A percentile compares a stretch with the other conserved stretches of the same genome.
These are phyloP conservation scores for Drosophila littoralis DNA, from an alignment of 1,140 invertebrate species.

Conservation along the genomic window DNA sequence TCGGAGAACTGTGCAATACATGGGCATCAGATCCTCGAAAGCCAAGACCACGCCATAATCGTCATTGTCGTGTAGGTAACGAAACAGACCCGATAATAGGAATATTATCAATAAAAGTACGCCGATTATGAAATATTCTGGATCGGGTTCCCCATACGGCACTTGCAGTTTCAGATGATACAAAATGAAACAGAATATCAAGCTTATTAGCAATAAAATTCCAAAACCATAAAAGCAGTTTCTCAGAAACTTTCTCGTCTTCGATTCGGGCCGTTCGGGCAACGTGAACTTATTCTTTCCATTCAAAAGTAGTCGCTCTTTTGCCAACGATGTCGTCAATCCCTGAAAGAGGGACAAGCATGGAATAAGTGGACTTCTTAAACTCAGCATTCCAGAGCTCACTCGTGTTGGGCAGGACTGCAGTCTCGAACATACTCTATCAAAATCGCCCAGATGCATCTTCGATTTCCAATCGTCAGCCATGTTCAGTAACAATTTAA, in stretches of 20 bases:
- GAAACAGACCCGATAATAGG: constrained; percentile 15
- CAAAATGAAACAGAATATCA: constrained; percentile 10
- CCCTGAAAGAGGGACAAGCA: constrained; percentile 27
- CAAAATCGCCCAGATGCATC: background rate
- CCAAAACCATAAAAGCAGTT: constrained; percentile 40
- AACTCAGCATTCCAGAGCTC: background rate
- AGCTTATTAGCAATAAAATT: constrained; percentile 9
- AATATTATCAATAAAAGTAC: constrained; percentile 16
- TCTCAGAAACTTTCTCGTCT: background rate
- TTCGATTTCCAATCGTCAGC: background rate
- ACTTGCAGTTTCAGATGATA: background rate
- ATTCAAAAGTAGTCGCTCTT: constrained; percentile 7
- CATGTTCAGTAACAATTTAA: background rate
- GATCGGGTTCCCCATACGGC: background rate
- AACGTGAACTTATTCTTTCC: constrained; percentile 45
- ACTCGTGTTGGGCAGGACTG: constrained; percentile 8
- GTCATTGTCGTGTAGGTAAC: constrained; percentile 29
- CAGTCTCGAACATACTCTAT: background rate
- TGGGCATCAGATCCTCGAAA: constrained; percentile 44
- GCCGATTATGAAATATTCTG: constrained; percentile 10
- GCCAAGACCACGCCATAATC: constrained; percentile 15
- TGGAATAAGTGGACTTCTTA: too few relatives aligned
- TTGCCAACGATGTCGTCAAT: constrained; percentile 9
- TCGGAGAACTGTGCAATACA: constrained; percentile 62
- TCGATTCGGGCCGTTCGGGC: background rate